Evolutionary conservation across 2,888 invertebrate species (phyloP), one percentile per base, ranked within the genome.

Genomic region (Leucania comma): DNA sequence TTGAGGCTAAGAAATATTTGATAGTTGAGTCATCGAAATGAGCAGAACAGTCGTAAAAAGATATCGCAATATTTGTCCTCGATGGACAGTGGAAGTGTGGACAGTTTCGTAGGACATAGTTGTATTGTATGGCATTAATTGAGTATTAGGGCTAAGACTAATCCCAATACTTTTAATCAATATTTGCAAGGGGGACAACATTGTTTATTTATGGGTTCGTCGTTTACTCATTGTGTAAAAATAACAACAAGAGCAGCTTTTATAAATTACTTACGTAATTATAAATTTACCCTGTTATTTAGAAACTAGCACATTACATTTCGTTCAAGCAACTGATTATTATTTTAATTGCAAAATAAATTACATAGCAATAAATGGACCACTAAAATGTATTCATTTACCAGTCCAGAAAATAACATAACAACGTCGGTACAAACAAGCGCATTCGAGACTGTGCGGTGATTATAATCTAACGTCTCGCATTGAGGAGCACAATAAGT

Each of bases 401-500:
- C 81, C 83, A 84, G 83, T 76, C 80, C 79, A 86, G 85, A 86
- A 88, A 86, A 83, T 84, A 84, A 84, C 68, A 75, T 78, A 80
- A 75, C 80, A 80, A 75, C 80, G 70, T 76, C 69, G 75, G 68
- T 72, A 80, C 70, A 86, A 90, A 89, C 86, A 87, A 87, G 85
- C 85, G 82, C 83, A 87, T 87, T 87, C 84, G 84, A 88, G 86
- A 81, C 70, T 83, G 82, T 84, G 78, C 71, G 63, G 87, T 86
- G 90, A 89, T 90, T 89, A 82, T 86, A 87, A 90, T 90, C 87
- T 89, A 85, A 89, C 93, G 95, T 95, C 95, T 94, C 95, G 95
- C 94, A 93, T 94, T 95, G 93, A 93, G 90, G 94, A 95, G 93
- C 94, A 95, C 95, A 94, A 94, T 95, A 94, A 95, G 94, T 95